Base-by-base conservation (phyloP, 1,140 invertebrate genomes). In the Zaprionus lachaisei region DNA sequence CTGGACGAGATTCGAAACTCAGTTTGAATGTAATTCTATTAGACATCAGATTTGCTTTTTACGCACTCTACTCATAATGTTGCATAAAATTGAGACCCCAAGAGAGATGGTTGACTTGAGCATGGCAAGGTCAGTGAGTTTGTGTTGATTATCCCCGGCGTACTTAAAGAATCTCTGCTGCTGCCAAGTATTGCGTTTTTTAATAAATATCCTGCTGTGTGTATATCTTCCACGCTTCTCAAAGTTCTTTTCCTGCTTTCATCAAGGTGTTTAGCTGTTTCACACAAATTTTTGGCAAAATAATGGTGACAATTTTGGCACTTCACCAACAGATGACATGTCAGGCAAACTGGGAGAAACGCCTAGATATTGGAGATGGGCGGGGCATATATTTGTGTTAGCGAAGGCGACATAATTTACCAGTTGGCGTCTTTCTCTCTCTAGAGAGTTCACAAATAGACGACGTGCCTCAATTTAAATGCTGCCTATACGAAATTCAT, bases 301-400 rank as follows among this genome's bases (percentile, higher is more conserved):
- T 63, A 78, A 64, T 71, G 72, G 47, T 61, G 73, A 72, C 68
- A 77, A 64, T 66, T 72, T 69, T 70, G 65, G 54, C 79, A 79
- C 76, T 66, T 84, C 81, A 73, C 28, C 28, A 80, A 71, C 81
- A 83, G 81, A 77, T 51, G 81, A 71, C 67, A 72, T 58, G 56
- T 41, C 26, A 28, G 26, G 41, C 72, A 38, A 63, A 51, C 61
- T 71, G 41, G 54, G 67, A 28, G 49, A 47, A 57, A 55, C 38
- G 17, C 22, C 49, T 55, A 62, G 34, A 72, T 26, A 20, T 58
- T 11, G 49, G 47, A 22, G 54, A 28, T 26, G 20, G 69, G 41
- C 24, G 37, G 31, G 22, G 26, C 55, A 11, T 7, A 34, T 11
- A 34, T 34, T 11, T 34, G 31, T 34, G 31, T 34, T 11, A 34